Evolutionary conservation across 2,888 invertebrate species (phyloP), one percentile per base, ranked within the genome.

Genomic region (Colletes collaris): DNA sequence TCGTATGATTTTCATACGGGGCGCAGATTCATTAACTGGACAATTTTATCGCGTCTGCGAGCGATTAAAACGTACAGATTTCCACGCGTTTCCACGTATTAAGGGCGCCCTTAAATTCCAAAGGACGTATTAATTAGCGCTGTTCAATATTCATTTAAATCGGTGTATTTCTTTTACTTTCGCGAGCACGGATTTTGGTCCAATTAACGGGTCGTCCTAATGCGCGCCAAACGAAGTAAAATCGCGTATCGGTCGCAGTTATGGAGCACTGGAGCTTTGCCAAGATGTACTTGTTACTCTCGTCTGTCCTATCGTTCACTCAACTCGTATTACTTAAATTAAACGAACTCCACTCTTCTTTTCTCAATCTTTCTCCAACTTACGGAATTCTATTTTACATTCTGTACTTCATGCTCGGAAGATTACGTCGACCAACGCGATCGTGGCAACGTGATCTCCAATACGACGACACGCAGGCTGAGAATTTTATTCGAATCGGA

Each of bases 311-410:
- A 72, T 79, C 82, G 72, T 79, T 79, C 76, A 67, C 86, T 71
- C 79, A 65, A 79, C 83, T 81, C 81, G 86, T 80, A 83, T 85
- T 85, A 85, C 86, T 79, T 81, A 79, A 80, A 69, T 78, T 78
- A 73, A 70, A 74, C 68, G 74, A 82, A 81, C 72, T 53, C 27
- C 53, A 62, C 44, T 63, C 49, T 67, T 52, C 58, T 40, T 11
- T 27, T 60, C 35, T 19, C 13, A 0, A 27, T 37, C 40, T 2
- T 11, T 27, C 13, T n/a, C 27, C 40, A 5, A 35, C 46, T 40
- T 40, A 27, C 35, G 3, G 1, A 16, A 1, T 35, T 50, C 58
- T 53, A 53, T 65, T 69, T 62, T 60, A 58, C 59, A 67, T 63
- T 58, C 58, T 10, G 40, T 11, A 13, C 53, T 46, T 46, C 0